Evolutionary conservation across 2,888 invertebrate genomes (phyloP).

Genomic region (Tetheella fluctuosa): DNA sequence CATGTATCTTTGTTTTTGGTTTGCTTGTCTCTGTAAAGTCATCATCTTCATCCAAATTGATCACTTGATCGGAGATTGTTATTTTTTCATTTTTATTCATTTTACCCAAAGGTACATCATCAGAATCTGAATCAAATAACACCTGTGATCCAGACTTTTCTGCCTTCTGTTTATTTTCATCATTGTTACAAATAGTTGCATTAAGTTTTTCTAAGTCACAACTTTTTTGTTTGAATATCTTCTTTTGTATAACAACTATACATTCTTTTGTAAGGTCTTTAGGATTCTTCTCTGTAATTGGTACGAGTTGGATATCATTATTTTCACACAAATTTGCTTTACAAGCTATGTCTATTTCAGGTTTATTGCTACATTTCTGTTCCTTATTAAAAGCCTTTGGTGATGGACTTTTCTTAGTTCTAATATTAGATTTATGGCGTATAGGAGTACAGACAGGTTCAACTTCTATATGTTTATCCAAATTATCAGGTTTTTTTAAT

Average conservation of each 20-base stretch:
- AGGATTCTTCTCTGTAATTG: conserved; percentile 52
- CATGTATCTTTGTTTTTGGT: conserved; percentile 40
- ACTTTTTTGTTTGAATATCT: conserved; percentile 56
- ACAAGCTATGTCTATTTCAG: conserved; percentile 11
- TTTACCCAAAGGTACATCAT: conserved; percentile 63
- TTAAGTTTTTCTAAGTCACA: conserved; percentile 23
- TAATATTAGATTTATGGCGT: conserved; percentile 34
- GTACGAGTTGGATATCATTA: not conserved
- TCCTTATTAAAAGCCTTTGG: not conserved
- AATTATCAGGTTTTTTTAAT: conserved; percentile 11
- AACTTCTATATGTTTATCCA: not conserved
- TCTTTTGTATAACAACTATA: conserved; percentile 73
- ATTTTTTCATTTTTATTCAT: conserved; percentile 47
- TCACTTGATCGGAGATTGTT: conserved; percentile 17
- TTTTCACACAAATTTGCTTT: not conserved
- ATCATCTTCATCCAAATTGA: conserved; percentile 45
- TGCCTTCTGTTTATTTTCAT: conserved; percentile 25
- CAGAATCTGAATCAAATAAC: conserved; percentile 66
- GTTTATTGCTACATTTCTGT: not conserved
- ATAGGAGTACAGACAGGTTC: conserved; percentile 32
- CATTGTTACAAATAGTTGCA: conserved; percentile 15
- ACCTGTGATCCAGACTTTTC: conserved; percentile 39
- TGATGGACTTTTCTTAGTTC: conserved; percentile 27
- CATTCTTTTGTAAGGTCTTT: conserved; percentile 75
- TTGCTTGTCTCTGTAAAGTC: conserved; percentile 49